phyloP scores from a whole-genome alignment of 1,140 invertebrate species.

The Euwallacea fornicatus region DNA sequence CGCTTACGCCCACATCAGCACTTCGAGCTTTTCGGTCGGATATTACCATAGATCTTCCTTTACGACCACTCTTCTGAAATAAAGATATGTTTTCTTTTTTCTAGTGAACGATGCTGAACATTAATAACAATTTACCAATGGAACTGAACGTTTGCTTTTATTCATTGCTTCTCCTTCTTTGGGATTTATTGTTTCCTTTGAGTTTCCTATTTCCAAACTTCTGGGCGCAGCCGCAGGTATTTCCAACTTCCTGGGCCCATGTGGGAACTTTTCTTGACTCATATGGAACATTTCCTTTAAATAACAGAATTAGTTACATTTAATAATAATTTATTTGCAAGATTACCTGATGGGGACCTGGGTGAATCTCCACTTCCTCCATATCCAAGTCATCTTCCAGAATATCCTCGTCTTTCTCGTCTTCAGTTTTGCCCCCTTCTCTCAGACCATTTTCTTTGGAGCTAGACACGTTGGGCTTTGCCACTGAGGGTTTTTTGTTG shows the following conservation, averaged over 20 bases:
- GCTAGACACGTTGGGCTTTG: constrained; percentile 6
- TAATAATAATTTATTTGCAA: neutral
- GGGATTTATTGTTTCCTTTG: neutral
- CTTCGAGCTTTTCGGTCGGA: constrained; percentile 69
- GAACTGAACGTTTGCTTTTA: neutral
- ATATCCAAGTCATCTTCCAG: constrained; percentile 29
- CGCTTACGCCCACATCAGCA: constrained; percentile 83
- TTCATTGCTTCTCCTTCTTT: neutral
- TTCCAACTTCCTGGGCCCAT: constrained; percentile 73
- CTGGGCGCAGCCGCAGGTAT: constrained; percentile 36
- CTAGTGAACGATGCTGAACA: neutral
- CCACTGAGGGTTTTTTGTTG: constrained; percentile 18
- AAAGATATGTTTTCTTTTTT: neutral
- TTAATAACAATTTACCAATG: constrained; percentile 9
- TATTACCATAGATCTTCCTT: constrained; percentile 67
- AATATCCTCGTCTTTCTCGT: constrained; percentile 32
- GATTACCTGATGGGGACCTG: constrained; percentile 47
- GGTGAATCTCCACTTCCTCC: constrained; percentile 44
- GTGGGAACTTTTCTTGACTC: constrained; percentile 74
- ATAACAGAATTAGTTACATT: constrained; percentile 3
- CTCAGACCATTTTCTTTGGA: constrained; percentile 16
- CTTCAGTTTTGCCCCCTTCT: neutral
- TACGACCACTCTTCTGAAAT: constrained; percentile 46
- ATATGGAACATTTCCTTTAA: constrained; percentile 43
- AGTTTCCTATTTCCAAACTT: constrained; percentile 26